Evolutionary conservation across 2,888 invertebrate genomes (phyloP).

Genomic region (Antheraea yamamai): DNA sequence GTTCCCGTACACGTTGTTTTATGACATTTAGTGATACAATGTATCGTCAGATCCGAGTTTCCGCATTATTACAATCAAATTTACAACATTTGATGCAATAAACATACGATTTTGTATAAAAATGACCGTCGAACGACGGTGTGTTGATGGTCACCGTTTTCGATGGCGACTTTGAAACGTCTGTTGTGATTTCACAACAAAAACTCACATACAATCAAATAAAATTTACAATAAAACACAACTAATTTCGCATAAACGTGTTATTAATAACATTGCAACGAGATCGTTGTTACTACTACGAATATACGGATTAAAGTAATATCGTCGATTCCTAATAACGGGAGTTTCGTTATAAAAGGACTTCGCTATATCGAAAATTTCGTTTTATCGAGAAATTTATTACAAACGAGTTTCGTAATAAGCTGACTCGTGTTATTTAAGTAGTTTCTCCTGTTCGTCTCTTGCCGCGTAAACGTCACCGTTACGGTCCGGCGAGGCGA

Average conservation of each 20-base stretch:
- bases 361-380: neutral
- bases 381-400: neutral
- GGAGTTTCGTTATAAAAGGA: neutral
- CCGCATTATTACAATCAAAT: neutral
- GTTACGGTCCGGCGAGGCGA: conserved; percentile 55
- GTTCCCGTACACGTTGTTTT: neutral
- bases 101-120: neutral
- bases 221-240: no score
- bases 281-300: no score
- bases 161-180: neutral
- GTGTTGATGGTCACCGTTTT: neutral
- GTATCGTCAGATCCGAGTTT: neutral
- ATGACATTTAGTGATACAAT: neutral
- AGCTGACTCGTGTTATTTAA: conserved; percentile 44
- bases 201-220: neutral
- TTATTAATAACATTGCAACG: neutral
- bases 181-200: neutral
- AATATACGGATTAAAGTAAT: no score
- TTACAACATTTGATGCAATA: neutral
- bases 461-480: conserved; percentile 49
- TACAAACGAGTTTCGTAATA: neutral
- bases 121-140: neutral
- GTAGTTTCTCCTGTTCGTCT: conserved; percentile 66
- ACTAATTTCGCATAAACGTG: neutral
- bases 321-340: neutral